Evolutionary conservation across 2,888 invertebrate genomes (phyloP), one percentile per base, ranked within the genome.

Genomic region (Euproctis similis): DNA sequence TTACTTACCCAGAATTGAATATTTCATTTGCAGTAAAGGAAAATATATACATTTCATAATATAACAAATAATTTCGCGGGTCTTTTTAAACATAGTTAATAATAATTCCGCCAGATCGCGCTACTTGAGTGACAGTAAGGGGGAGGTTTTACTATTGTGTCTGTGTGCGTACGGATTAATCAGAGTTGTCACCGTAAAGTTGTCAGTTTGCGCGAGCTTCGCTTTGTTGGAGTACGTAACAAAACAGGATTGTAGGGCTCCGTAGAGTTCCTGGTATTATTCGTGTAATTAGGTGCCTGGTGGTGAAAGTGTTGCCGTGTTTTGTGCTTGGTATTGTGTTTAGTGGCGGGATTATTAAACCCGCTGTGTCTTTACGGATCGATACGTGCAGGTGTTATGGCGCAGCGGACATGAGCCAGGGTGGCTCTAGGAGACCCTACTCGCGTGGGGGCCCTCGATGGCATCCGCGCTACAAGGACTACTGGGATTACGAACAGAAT

Each of bases 391-490:
- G 44, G 44, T 48, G 63, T 40, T 45, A 80, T 77, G 78, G 72
- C 75, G 73, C 71, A 69, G 58, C 59, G 39, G 53, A 49, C 30
- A 82, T 84, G 84, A 84, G 82, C 57, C 82, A 82, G 47, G 82
- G 82, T 36, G 82, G 84, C 50, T 82, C 82, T 2, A 48, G 82
- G 39, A 62, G 82, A 47, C 82, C 82, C 37, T 82, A 76, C 45
- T 81, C 81, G 40, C 81, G 81, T 50, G 82, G 82, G 56, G 81
- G 81, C 46, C 81, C 74, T 30, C 72, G 82, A 24, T 84, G 82
- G 80, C 81, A 82, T 60, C 80, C 81, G 53, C 80, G 82, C 30
- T 84, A 84, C 70, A 84, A 84, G 65, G 84, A 84, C 36, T 84
- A 80, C 59, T 84, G 82, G 82, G 84, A 82, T 45, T 82, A 80